Conservation (phyloP, 2,888 invertebrate species). For the Aleiodes leptofemur region DNA sequence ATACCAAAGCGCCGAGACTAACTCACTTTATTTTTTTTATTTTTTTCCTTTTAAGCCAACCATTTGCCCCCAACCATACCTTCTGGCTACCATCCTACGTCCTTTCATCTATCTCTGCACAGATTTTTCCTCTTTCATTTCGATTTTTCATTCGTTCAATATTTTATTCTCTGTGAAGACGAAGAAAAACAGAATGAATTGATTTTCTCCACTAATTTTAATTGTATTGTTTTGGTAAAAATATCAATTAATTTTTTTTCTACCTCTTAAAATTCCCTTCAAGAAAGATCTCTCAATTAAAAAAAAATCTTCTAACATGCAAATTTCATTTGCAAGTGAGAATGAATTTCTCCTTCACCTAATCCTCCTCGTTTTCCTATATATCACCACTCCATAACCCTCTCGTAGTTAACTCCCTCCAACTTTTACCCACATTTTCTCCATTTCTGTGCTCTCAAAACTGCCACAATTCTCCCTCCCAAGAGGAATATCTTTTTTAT, state of each 20-base stretch:
- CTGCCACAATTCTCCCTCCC: constrained; percentile 7
- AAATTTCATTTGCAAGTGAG: too few relatives aligned
- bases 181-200: constrained; percentile 33
- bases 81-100: constrained; percentile 47
- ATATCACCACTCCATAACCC: not conserved
- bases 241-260: too few relatives aligned
- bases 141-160: constrained; percentile 34
- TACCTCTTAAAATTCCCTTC: too few relatives aligned
- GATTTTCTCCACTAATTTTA: constrained; percentile 1
- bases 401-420: constrained; percentile 6
- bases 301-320: too few relatives aligned
- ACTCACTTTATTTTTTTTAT: constrained; percentile 49
- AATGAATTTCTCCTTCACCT: not conserved
- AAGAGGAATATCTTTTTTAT: constrained; percentile 48
- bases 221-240: too few relatives aligned
- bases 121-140: constrained; percentile 18
- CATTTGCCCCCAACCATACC: not conserved
- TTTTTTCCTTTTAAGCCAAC: constrained; percentile 10
- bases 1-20: constrained; percentile 31
- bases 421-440: constrained; percentile 19
- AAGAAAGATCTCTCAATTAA: too few relatives aligned
- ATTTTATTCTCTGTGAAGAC: constrained; percentile 22
- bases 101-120: constrained; percentile 26
- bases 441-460: not conserved
- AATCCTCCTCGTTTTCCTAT: constrained; percentile 1